A percentile compares a stretch with the other conserved stretches of the same genome.
Conservation (phyloP, 2,797 vertebrate species). For the Emys orbicularis region DNA sequence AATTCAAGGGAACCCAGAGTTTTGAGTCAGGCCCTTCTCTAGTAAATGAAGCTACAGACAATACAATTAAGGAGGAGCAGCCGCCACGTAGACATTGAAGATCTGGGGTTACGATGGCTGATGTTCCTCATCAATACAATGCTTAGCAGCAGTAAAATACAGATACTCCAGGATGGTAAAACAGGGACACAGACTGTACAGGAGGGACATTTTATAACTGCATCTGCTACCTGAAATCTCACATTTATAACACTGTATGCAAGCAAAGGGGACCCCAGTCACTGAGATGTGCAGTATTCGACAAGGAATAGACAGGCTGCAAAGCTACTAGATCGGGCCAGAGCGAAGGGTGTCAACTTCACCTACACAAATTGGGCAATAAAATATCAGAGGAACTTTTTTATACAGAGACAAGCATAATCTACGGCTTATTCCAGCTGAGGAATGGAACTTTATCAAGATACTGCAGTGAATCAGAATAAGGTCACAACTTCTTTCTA, state of each 20-base stretch:
- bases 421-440: not conserved
- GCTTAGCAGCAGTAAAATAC: not conserved
- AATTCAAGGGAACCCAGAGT: not conserved
- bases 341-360: constrained; percentile 31
- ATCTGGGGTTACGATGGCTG: not conserved
- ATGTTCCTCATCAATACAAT: not conserved
- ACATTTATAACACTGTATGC: not conserved
- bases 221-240: not conserved
- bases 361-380: constrained; percentile 34
- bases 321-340: not conserved
- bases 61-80: not conserved
- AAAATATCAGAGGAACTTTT: constrained; percentile 70
- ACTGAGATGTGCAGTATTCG: not conserved
- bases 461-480: rapidly evolving
- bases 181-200: not conserved
- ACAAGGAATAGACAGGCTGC: not conserved
- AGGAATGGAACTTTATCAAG: not conserved
- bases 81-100: not conserved
- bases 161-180: not conserved
- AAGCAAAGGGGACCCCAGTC: not conserved
- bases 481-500: not conserved
- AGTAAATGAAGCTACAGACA: not conserved
- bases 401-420: not conserved
- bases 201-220: not conserved
- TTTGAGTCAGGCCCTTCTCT: rapidly evolving